Percentiles rank a stretch among this genome's conserved stretches.
Conservation (phyloP, 35 echinoderm and acorn worm species). For the Acanthaster planci region DNA sequence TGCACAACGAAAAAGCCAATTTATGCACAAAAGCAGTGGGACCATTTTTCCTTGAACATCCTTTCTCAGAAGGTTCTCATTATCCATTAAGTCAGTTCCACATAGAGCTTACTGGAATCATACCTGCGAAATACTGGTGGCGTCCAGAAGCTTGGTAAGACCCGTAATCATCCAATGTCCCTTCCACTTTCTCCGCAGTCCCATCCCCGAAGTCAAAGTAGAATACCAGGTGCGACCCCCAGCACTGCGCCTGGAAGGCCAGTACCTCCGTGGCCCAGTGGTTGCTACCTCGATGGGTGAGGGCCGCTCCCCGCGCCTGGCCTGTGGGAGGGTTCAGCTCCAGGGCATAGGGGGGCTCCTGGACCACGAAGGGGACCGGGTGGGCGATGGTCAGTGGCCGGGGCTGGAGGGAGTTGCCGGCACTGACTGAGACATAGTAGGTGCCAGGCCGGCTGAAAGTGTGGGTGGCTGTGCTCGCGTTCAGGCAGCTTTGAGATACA, state of each 20-base stretch:
- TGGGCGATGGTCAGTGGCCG: slow-evolving; percentile 48
- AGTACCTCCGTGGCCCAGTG: slow-evolving; percentile 26
- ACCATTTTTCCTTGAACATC: too few relatives aligned
- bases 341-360: slow-evolving; percentile 35
- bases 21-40: too few relatives aligned
- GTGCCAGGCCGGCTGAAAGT: slow-evolving; percentile 49
- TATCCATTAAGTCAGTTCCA: too few relatives aligned
- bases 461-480: slow-evolving; percentile 64
- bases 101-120: too few relatives aligned
- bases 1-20: too few relatives aligned
- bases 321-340: slow-evolving; percentile 27
- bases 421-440: slow-evolving; percentile 55
- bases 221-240: slow-evolving; percentile 66
- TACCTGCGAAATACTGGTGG: slow-evolving; percentile 68
- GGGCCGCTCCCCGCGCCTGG: not conserved
- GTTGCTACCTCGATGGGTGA: not conserved
- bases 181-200: not conserved
- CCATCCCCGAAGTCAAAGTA: slow-evolving; percentile 82
- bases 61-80: too few relatives aligned
- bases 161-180: not conserved
- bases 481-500: slow-evolving; percentile 45
- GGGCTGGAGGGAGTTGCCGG: slow-evolving; percentile 66
- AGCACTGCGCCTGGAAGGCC: slow-evolving; percentile 55
- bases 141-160: slow-evolving; percentile 16
- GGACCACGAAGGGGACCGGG: slow-evolving; percentile 46